These are phyloP conservation scores for Coelinius sp. DNA, from an alignment of 2,888 invertebrate genomes.

Conservation along the genomic window DNA sequence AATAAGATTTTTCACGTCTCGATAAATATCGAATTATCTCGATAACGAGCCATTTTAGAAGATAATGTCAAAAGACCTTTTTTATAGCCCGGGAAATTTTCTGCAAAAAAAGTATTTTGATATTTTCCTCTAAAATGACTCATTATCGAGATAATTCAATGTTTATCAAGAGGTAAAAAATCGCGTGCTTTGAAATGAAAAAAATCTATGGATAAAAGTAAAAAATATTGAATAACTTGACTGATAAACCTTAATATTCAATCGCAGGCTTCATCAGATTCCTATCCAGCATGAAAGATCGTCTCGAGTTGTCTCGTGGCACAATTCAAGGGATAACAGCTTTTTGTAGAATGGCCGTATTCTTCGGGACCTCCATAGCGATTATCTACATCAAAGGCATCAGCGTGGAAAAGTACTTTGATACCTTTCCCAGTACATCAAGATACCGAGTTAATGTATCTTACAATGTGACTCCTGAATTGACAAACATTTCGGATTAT, in stretches of 20 bases:
- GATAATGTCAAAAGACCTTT: too few relatives aligned
- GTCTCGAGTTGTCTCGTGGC: slow-evolving; percentile 77
- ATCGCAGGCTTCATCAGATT: slow-evolving; percentile 64
- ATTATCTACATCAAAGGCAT: slow-evolving; percentile 70
- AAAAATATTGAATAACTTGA: too few relatives aligned
- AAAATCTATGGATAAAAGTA: slow-evolving; percentile 26
- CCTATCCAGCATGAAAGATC: slow-evolving; percentile 72
- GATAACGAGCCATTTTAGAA: too few relatives aligned
- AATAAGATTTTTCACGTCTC: too few relatives aligned
- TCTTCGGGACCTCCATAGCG: slow-evolving; percentile 77
- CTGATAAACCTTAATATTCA: not conserved
- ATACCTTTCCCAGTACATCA: slow-evolving; percentile 44
- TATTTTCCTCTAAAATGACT: too few relatives aligned
- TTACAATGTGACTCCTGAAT: slow-evolving; percentile 40
- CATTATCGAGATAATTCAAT: too few relatives aligned
- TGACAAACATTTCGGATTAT: not conserved
- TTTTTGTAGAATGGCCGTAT: slow-evolving; percentile 83
- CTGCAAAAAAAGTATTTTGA: too few relatives aligned
- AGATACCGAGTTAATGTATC: slow-evolving; percentile 53
- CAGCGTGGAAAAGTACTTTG: slow-evolving; percentile 56
- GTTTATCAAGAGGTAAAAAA: too few relatives aligned
- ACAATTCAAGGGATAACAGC: slow-evolving; percentile 82
- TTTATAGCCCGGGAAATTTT: too few relatives aligned
- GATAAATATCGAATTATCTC: too few relatives aligned
- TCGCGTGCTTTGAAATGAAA: too few relatives aligned